Evolutionary conservation across 2,113 vertebrate species (phyloP).

Genomic region (Pao palembangensis): DNA sequence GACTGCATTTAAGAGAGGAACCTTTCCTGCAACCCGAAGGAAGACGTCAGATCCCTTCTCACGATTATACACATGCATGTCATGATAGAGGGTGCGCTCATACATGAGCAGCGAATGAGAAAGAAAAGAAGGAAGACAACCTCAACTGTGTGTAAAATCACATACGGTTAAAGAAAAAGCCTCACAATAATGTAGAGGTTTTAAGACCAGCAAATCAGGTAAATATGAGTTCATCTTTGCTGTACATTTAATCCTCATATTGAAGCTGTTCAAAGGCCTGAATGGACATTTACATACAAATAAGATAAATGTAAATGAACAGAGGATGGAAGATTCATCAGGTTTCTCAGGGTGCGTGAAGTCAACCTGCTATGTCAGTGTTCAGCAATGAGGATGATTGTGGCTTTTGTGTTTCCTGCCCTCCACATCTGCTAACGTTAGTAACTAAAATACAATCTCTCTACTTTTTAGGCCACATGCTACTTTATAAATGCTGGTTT

Average conservation of each 20-base stretch:
- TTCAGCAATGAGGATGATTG: too few species aligned
- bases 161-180: neutral
- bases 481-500: too few species aligned
- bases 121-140: too few species aligned
- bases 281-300: constrained; percentile 24
- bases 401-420: too few species aligned
- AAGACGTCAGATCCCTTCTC: neutral
- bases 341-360: neutral
- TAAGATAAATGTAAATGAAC: constrained; percentile 14
- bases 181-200: neutral
- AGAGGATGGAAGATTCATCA: constrained; percentile 2
- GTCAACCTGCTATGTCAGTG: neutral
- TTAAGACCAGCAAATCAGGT: neutral
- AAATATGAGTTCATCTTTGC: neutral
- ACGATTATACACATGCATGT: too few species aligned
- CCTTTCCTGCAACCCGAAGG: neutral
- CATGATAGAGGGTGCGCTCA: too few species aligned
- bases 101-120: too few species aligned
- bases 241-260: constrained; percentile 11
- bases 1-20: constrained; percentile 9
- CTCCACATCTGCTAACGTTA: too few species aligned
- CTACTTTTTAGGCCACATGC: too few species aligned
- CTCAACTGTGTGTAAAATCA: neutral
- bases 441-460: too few species aligned
- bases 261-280: neutral